A percentile compares a stretch with the other conserved stretches of the same genome.
Conservation (phyloP, 2,888 invertebrate species). For the Epinotia bilunana region DNA sequence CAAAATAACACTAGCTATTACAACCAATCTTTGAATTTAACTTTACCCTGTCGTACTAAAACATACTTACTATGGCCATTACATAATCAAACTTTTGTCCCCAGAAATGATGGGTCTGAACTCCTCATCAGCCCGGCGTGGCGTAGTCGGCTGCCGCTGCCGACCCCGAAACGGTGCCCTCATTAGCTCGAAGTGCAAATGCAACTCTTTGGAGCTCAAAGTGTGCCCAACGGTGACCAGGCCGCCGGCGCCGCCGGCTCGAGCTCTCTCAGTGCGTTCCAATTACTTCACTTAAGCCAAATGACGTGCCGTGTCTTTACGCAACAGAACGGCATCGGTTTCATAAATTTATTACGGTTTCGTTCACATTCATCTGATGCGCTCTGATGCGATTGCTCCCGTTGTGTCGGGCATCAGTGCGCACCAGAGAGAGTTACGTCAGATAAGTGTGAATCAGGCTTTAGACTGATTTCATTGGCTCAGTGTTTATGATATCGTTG, state of each 20-base stretch:
- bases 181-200: conserved; percentile 51
- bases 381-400: too few species aligned
- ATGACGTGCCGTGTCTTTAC: background rate
- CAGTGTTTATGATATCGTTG: background rate
- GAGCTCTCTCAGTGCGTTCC: conserved; percentile 54
- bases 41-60: too few species aligned
- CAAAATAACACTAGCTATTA: too few species aligned
- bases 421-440: too few species aligned
- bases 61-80: background rate
- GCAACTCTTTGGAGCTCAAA: conserved; percentile 51
- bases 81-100: conserved; percentile 26
- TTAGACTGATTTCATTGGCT: background rate
- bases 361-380: too few species aligned
- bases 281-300: conserved; percentile 55
- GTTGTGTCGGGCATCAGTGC: too few species aligned
- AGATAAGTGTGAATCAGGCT: too few species aligned
- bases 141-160: conserved; percentile 50
- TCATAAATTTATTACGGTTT: too few species aligned
- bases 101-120: conserved; percentile 59
- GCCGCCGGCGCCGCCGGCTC: conserved; percentile 49
- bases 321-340: background rate
- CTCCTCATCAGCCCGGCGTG: conserved; percentile 51
- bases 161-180: conserved; percentile 44
- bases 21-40: too few species aligned
- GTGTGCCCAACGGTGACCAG: conserved; percentile 25